phyloP scores from a whole-genome alignment of 2,113 vertebrate species.

The Xiphophorus hellerii region DNA sequence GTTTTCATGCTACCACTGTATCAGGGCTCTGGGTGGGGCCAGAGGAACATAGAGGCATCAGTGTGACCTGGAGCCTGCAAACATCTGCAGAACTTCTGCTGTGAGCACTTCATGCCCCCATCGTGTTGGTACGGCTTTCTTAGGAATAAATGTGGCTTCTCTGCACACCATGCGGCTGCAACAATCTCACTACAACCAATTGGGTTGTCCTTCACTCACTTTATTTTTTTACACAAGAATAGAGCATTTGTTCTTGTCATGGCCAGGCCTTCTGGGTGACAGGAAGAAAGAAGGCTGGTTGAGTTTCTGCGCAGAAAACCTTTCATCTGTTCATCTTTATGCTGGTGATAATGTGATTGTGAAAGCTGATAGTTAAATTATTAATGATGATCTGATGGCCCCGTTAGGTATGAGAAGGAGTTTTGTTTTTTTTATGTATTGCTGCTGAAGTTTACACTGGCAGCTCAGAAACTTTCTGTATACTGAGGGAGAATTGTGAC shows the following conservation, averaged over 20 bases:
- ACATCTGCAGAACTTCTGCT: not conserved
- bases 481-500: not conserved
- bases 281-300: not conserved
- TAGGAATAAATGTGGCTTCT: not conserved
- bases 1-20: not conserved
- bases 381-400: not conserved
- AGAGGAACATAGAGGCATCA: not conserved
- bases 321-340: not conserved
- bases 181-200: not conserved
- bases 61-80: not conserved
- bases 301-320: not conserved
- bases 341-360: not conserved
- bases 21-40: not conserved
- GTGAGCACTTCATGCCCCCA: not conserved
- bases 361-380: not conserved
- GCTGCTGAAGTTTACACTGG: not conserved
- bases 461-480: not conserved
- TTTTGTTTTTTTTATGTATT: not conserved
- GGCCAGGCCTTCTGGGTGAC: too few species aligned
- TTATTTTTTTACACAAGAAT: not conserved
- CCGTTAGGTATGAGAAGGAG: not conserved
- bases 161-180: not conserved
- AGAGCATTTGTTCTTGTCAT: not conserved
- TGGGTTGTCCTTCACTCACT: not conserved
- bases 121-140: not conserved